Evolutionary conservation across 2,888 invertebrate genomes (phyloP).

Genomic region (Pachycephus smyrnensis): DNA sequence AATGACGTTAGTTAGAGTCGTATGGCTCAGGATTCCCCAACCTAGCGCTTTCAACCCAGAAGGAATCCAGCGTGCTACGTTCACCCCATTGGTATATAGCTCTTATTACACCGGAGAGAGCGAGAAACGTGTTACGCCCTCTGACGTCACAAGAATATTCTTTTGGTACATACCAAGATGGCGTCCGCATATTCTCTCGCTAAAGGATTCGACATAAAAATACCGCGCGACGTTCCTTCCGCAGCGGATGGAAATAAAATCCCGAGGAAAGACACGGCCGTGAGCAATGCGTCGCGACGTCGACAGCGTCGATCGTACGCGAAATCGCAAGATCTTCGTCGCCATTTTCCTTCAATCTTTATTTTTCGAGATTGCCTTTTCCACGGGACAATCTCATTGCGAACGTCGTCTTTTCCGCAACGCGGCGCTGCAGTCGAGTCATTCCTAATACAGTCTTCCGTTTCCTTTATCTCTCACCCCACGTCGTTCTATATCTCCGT

Average conservation of each 20-base stretch:
- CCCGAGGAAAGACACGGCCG: background rate
- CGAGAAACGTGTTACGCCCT: background rate
- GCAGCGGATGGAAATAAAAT: background rate
- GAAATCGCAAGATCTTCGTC: too few relatives aligned
- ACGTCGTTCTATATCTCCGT: conserved; percentile 1
- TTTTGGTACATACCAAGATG: too few relatives aligned
- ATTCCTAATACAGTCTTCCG: background rate
- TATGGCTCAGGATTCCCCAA: conserved; percentile 41
- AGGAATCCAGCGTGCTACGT: background rate
- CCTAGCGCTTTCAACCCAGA: too few relatives aligned
- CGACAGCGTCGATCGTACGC: background rate
- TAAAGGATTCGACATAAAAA: background rate
- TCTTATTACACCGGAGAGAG: too few relatives aligned
- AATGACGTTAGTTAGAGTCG: conserved; percentile 50
- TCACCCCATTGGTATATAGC: background rate
- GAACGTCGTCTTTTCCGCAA: background rate
- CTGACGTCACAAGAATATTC: background rate
- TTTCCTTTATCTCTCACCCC: background rate
- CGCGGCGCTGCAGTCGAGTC: background rate
- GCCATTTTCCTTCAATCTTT: background rate
- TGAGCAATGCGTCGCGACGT: background rate
- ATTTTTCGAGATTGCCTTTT: background rate
- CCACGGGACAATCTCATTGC: background rate
- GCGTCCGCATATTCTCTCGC: background rate
- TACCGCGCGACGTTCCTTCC: background rate